phyloP scores from a whole-genome alignment of 2,113 vertebrate genomes.

The Python bivittatus region DNA sequence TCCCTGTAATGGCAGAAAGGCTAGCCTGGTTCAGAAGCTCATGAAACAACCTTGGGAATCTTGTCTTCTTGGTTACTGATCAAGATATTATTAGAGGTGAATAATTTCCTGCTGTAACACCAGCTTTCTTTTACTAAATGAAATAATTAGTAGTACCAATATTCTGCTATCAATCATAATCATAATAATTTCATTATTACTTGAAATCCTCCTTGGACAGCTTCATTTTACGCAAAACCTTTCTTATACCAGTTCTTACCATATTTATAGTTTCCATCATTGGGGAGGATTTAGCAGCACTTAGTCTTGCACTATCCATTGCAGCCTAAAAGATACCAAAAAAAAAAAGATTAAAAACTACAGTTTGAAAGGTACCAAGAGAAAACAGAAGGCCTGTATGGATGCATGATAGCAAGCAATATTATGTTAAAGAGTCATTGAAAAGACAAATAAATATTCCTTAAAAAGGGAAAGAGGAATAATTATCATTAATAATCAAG shows the following conservation, averaged over 20 bases:
- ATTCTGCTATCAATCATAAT: neutral
- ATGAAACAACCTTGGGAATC: neutral
- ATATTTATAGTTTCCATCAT: slow-evolving; percentile 99
- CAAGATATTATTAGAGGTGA: neutral
- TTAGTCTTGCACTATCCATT: slow-evolving; percentile 95
- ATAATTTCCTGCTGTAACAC: neutral
- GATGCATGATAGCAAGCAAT: neutral
- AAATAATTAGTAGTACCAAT: neutral
- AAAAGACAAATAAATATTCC: neutral
- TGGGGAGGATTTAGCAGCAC: slow-evolving; percentile 94
- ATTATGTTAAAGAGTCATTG: neutral
- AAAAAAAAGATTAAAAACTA: neutral
- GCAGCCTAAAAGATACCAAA: slow-evolving; percentile 76
- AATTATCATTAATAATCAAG: neutral
- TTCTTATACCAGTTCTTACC: slow-evolving; percentile 72
- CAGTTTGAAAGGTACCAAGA: neutral
- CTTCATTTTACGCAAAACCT: neutral
- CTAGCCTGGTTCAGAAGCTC: neutral
- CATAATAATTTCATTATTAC: neutral
- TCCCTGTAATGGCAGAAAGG: neutral
- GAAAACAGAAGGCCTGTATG: neutral
- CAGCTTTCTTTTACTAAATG: neutral
- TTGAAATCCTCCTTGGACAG: neutral
- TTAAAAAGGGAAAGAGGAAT: neutral
- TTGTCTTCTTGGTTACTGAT: neutral